A percentile compares a stretch with the other conserved stretches of the same genome.
Conservation (phyloP, 2,797 vertebrate species). For the Etheostoma nigrum region DNA sequence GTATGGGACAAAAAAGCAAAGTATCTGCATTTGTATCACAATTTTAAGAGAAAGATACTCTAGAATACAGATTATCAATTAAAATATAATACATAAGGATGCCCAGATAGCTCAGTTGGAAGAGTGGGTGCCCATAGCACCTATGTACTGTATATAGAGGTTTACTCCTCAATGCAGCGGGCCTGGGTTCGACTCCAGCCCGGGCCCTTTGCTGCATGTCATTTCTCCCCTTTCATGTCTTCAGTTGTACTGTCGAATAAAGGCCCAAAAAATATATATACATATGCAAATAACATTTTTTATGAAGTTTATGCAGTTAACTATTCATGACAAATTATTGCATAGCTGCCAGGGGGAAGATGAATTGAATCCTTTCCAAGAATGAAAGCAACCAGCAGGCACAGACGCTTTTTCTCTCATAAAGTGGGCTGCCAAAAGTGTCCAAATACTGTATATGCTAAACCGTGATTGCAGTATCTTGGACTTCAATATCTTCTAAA, state of each 20-base stretch:
- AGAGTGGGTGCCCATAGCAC: too few species aligned
- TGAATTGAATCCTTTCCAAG: conserved; percentile 34
- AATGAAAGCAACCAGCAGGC: conserved; percentile 42
- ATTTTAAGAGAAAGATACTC: background rate
- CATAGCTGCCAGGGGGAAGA: conserved; percentile 31
- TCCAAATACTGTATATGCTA: conserved; percentile 39
- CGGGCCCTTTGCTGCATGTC: too few species aligned
- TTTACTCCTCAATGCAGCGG: too few species aligned
- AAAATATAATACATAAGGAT: conserved; percentile 4
- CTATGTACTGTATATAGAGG: too few species aligned
- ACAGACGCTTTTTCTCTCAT: conserved; percentile 32
- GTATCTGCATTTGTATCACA: background rate
- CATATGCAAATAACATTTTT: conserved; percentile 11
- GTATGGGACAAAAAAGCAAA: background rate
- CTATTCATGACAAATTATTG: conserved; percentile 41
- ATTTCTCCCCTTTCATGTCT: too few species aligned
- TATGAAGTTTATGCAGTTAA: conserved; percentile 23
- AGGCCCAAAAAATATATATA: background rate
- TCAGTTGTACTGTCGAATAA: too few species aligned
- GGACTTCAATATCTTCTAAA: conserved; percentile 47
- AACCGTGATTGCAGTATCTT: conserved; percentile 37
- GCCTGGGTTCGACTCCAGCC: too few species aligned
- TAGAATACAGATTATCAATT: background rate
- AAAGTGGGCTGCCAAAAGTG: conserved; percentile 31
- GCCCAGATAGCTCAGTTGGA: too few species aligned